Evolutionary conservation across 1,140 invertebrate species (phyloP).

Genomic region (Dolichoris vasculosae): DNA sequence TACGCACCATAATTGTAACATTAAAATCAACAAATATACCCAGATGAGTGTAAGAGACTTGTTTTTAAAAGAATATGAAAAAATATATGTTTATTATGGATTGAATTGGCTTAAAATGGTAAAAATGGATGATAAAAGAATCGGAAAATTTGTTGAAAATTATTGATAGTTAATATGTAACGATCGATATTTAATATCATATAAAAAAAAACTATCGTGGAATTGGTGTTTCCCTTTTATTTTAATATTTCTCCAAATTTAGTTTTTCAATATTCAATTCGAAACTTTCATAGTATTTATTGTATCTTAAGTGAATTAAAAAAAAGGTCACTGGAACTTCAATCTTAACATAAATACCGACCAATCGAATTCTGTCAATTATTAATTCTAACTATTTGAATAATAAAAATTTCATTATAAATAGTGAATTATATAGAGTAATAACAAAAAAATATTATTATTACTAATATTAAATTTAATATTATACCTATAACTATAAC

Average conservation of each 20-base stretch:
- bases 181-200: too few relatives aligned
- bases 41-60: not conserved
- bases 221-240: too few relatives aligned
- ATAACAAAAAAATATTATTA: too few relatives aligned
- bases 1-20: not conserved
- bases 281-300: not conserved
- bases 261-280: not conserved
- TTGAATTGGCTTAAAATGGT: not conserved
- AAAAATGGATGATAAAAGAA: not conserved
- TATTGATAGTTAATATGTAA: too few relatives aligned
- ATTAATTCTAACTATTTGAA: conserved; percentile 64
- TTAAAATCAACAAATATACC: not conserved
- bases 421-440: conserved; percentile 56
- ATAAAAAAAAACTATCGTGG: too few relatives aligned
- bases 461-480: too few relatives aligned
- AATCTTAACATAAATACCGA: conserved; percentile 55
- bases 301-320: not conserved
- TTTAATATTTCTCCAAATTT: not conserved
- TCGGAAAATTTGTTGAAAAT: too few relatives aligned
- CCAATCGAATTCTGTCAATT: conserved; percentile 72
- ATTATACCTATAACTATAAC: not conserved
- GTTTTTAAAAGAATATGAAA: not conserved
- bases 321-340: not conserved
- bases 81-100: not conserved
- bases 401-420: conserved; percentile 63